Evolutionary conservation across 2,888 invertebrate genomes (phyloP), one percentile per base, ranked within the genome.

Genomic region (Drosophila kokeensis): DNA sequence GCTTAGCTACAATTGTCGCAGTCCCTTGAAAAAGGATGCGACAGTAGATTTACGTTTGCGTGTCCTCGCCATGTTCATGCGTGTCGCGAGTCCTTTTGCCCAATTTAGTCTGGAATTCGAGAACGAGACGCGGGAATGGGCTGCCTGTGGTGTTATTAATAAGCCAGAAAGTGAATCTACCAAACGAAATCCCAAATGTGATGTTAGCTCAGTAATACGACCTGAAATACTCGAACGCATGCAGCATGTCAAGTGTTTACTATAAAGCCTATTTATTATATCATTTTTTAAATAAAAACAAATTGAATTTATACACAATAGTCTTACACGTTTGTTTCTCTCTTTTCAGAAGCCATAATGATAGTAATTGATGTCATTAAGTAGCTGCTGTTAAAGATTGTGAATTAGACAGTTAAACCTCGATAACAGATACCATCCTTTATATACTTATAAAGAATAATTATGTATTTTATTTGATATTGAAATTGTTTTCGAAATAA

Each of bases 211-310:
- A 1, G 50, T 27, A 0, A 66, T 85, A 38, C 68, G 27, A 7
- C 76, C 87, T 0, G 52, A 64, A 18, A 84, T 85, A 13, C 58
- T 85, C 2, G 64, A 69, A 24, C 69, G 65, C 21, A 88, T 84
- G 72, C 69, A 53, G 34, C 29, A 75, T 53, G 13, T 69, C 0
- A 88, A 73, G 24, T 13, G 18, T 36, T 53, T 67, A 36, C 65
- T 69, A 45, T 45, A 38, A 38, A 3, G n/a, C 8, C 8, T 18
- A 36, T 32, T n/a, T 45, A 52, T 52, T 48, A n/a, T 54, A 55
- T 15, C 0, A 29, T 29, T 0, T 40, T 30, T 11, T 27, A 60
- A 54, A 63, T 62, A 63, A 57, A 40, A 40, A 34, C 4, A 8
- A 48, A 50, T 13, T 4, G n/a, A 24, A 40, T 40, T 69, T 36